These are phyloP conservation scores for Sesamia inferens DNA, from an alignment of 2,888 invertebrate species.

Conservation along the genomic window DNA sequence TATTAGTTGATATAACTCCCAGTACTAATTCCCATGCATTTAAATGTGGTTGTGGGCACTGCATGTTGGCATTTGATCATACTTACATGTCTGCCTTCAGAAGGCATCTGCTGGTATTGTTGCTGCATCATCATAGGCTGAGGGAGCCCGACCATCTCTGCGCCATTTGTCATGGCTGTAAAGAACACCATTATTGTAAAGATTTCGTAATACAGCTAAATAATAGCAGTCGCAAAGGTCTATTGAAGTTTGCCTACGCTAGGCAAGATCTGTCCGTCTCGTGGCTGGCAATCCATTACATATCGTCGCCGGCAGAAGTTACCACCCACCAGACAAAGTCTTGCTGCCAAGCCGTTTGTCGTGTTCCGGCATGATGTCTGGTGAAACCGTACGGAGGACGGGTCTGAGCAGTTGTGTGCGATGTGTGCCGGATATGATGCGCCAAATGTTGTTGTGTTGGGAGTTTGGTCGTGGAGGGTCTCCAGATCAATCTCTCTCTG, in stretches of 20 bases:
- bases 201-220: not conserved
- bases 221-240: not conserved
- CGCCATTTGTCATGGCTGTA: conserved; percentile 76
- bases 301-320: not conserved
- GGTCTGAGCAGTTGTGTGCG: too few species aligned
- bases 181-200: not conserved
- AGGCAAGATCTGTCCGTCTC: not conserved
- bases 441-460: too few species aligned
- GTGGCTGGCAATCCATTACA: not conserved
- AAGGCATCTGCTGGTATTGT: conserved; percentile 72
- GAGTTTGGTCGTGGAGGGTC: too few species aligned
- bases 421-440: too few species aligned
- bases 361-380: too few species aligned
- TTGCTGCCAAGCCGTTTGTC: too few species aligned
- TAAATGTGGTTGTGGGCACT: not conserved
- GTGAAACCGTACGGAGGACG: too few species aligned
- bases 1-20: not conserved
- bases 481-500: too few species aligned
- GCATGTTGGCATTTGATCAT: not conserved
- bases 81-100: conserved; percentile 79
- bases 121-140: conserved; percentile 77
- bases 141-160: conserved; percentile 74
- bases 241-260: not conserved
- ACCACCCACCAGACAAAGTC: too few species aligned
- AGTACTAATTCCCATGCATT: not conserved